Evolutionary conservation across 2,888 invertebrate species (phyloP).

Genomic region (Andrena chrysosceles): DNA sequence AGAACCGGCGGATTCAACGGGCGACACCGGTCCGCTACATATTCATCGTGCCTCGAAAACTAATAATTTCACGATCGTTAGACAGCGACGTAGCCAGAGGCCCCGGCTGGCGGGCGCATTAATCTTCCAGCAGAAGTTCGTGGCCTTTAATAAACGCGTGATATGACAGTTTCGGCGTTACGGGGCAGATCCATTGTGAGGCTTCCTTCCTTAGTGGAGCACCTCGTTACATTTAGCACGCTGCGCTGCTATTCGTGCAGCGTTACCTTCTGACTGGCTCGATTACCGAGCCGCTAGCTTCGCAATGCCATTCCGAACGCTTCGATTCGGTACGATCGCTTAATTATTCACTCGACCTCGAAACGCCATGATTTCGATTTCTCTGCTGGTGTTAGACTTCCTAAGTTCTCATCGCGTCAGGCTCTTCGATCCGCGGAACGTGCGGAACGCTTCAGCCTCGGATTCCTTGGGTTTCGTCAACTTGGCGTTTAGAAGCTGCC

Average conservation of each 20-base stretch:
- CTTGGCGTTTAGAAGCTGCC: not conserved
- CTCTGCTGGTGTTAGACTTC: not conserved
- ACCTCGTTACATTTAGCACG: constrained; percentile 32
- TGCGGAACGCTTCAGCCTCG: not conserved
- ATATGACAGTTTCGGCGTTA: constrained; percentile 66
- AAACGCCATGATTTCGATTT: not conserved
- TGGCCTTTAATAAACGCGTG: constrained; percentile 68
- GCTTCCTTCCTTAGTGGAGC: constrained; percentile 15
- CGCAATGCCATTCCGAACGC: not conserved
- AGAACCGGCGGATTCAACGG: constrained; percentile 58
- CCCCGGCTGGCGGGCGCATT: constrained; percentile 61
- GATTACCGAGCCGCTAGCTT: too few species aligned
- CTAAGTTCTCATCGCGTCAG: not conserved
- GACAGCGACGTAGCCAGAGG: constrained; percentile 13
- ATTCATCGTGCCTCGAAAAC: constrained; percentile 63
- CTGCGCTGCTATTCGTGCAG: not conserved
- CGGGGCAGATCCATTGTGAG: constrained; percentile 60
- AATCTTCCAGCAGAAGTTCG: constrained; percentile 64
- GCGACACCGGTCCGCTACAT: constrained; percentile 27
- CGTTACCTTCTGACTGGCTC: not conserved
- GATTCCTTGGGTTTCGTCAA: not conserved
- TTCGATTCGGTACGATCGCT: not conserved
- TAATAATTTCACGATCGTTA: constrained; percentile 67
- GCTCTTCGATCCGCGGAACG: not conserved
- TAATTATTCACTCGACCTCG: not conserved